Evolutionary conservation across 2,888 invertebrate species (phyloP).

Genomic region (Napeogenes sylphis): DNA sequence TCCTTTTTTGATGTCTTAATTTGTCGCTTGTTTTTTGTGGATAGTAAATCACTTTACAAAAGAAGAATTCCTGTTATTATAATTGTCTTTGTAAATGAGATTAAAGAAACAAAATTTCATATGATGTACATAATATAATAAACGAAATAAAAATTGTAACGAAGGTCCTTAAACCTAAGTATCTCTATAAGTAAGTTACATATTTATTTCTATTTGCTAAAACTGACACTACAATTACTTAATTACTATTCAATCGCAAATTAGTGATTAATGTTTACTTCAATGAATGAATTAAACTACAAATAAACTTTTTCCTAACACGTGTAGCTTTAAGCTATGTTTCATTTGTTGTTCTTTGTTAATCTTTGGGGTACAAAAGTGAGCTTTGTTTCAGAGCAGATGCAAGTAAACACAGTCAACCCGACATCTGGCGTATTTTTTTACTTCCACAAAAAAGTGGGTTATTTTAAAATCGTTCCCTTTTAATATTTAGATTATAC

Average conservation of each 20-base stretch:
- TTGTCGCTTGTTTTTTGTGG: conserved; percentile 16
- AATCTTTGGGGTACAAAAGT: conserved; percentile 52
- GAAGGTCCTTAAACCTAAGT: no score
- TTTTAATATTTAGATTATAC: conserved; percentile 17
- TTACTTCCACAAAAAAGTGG: conserved; percentile 54
- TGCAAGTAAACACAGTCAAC: conserved; percentile 67
- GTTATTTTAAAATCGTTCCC: conserved; percentile 39
- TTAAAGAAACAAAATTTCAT: background rate
- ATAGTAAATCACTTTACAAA: background rate
- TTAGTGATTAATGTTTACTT: no score
- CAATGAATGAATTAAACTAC: background rate
- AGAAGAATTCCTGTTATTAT: background rate
- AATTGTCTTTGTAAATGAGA: background rate
- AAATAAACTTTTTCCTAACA: background rate
- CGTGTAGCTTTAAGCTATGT: background rate
- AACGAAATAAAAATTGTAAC: no score
- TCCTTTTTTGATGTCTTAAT: conserved; percentile 21
- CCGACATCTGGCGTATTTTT: conserved; percentile 72
- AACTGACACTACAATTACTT: no score
- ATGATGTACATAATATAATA: no score
- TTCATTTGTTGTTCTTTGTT: conserved; percentile 39
- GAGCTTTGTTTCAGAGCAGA: conserved; percentile 69
- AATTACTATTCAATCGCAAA: no score
- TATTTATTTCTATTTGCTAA: no score
- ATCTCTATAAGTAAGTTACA: no score